A percentile compares a stretch with the other conserved stretches of the same genome.
Evolutionary conservation across 2,888 invertebrate genomes (phyloP).

Genomic region (Tenthredo scrophulariae): DNA sequence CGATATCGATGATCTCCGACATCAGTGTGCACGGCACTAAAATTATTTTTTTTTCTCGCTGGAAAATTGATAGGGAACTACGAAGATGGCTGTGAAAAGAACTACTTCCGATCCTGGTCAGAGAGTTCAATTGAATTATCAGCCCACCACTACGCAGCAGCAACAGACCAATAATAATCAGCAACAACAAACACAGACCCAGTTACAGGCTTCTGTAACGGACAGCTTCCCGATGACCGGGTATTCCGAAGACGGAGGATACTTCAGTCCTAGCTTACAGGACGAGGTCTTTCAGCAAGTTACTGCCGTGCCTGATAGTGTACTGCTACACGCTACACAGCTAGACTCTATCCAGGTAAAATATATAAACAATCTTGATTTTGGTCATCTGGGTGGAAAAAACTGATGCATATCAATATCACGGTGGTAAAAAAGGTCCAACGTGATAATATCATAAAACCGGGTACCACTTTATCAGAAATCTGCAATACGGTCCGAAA

Average conservation of each 20-base stretch:
- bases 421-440: not conserved
- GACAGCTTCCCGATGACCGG: slow-evolving; percentile 76
- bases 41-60: not conserved
- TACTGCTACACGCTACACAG: slow-evolving; percentile 85
- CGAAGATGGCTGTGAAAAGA: slow-evolving; percentile 84
- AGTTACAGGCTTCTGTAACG: slow-evolving; percentile 69
- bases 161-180: slow-evolving; percentile 63
- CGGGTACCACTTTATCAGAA: not conserved
- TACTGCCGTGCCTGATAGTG: slow-evolving; percentile 82
- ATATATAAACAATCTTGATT: not conserved
- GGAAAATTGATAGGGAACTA: slow-evolving; percentile 71
- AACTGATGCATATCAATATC: no score
- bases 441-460: not conserved
- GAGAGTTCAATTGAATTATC: slow-evolving; percentile 79
- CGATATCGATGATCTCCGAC: not conserved
- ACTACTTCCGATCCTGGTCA: slow-evolving; percentile 88
- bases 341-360: slow-evolving; percentile 78
- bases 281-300: slow-evolving; percentile 89
- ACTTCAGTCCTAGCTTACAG: slow-evolving; percentile 79
- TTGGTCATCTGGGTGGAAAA: not conserved
- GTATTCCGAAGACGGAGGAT: slow-evolving; percentile 77
- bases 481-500: not conserved
- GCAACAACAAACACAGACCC: slow-evolving; percentile 60
- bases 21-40: not conserved
- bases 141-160: slow-evolving; percentile 70